Evolutionary conservation across 2,888 invertebrate species (phyloP), one percentile per base, ranked within the genome.

Genomic region (Sarcophaga rosellei): DNA sequence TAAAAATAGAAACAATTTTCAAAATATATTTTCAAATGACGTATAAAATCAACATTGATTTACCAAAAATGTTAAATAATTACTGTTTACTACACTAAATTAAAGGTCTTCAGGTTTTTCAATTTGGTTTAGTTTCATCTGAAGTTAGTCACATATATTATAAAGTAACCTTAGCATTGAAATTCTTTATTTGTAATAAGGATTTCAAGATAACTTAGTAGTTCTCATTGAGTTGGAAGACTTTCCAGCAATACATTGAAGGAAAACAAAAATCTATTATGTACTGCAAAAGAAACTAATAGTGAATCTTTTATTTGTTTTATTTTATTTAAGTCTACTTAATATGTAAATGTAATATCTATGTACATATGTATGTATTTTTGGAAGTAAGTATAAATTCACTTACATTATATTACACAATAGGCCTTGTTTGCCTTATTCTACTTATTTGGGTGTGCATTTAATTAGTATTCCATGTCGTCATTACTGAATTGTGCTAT

Each of bases 381-480:
- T 35, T 35, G 35, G 35, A 35, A 35, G 35, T 35, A 35, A 35
- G 10, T 35, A 35, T 8, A 35, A 35, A 35, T 35, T 35, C 35
- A 35, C 35, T 35, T 35, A 35, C 35, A 35, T 35, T 35, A 35
- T 35, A 35, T 35, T 25, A 59, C n/a, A 20, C 57, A 65, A 21
- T 66, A 79, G 53, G 47, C 63, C 45, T 63, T 72, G 78, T 70
- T 70, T 79, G 62, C 10, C 17, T 72, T 72, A 25, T 79, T 79
- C 35, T 72, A 21, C 66, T 65, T 72, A 57, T 72, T 63, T 73
- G 72, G 63, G 61, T 69, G 62, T 69, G 77, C n/a, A 78, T 69
- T 78, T 62, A 69, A 78, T 78, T 78, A 45, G 20, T 69, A 68
- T 78, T 78, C 68, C 45, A 47, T 78, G 68, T 69, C 69, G 69